Evolutionary conservation across 2,113 vertebrate species (phyloP), one percentile per base, ranked within the genome.

Genomic region (Notechis scutatus): DNA sequence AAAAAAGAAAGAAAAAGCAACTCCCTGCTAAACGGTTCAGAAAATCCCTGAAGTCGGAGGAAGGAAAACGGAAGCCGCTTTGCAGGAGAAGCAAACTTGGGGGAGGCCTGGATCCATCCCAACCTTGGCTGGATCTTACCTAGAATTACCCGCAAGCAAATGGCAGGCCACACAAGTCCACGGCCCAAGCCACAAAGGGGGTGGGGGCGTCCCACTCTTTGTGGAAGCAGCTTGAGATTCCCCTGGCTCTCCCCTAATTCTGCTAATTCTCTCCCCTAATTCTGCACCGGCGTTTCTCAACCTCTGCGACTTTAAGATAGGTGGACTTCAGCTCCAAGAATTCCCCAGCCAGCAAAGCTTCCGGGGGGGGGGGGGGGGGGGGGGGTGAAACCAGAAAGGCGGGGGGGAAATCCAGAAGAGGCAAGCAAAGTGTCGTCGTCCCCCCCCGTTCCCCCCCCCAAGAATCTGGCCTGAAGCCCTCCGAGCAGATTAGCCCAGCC

Each of bases 381-480:
- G 42, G 42, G 3, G 1, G 10, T 59, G 57, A 26, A 59, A 59
- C 92, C 92, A 95, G 93, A 85, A 95, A 96, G 92, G 85, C n/a
- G 26, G 89, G 81, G 57, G 57, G 86, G 34, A 91, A 57, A 26
- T 90, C 42, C 54, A 50, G 74, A 45, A 39, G 54, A 90, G 14
- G 64, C n/a, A 1, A 9, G 5, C 8, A 47, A 47, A 26, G 23
- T 11, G 39, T 42, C 2, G 39, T 42, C 2, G 1, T 3, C 21
- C 56, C 85, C 42, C 39, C 11, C 6, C 18, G 14, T 14, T 15
- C 42, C 45, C 45, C 45, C 42, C 45, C 45, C 45, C 10, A 87
- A 24, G 10, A 50, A 26, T 39, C 85, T 29, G 85, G 45, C 24
- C 47, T 29, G 85, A 11, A 87, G 85, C 42, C 23, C 1, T 23